phyloP scores from a whole-genome alignment of 2,797 vertebrate genomes.

The Perdix hodgsoniae region DNA sequence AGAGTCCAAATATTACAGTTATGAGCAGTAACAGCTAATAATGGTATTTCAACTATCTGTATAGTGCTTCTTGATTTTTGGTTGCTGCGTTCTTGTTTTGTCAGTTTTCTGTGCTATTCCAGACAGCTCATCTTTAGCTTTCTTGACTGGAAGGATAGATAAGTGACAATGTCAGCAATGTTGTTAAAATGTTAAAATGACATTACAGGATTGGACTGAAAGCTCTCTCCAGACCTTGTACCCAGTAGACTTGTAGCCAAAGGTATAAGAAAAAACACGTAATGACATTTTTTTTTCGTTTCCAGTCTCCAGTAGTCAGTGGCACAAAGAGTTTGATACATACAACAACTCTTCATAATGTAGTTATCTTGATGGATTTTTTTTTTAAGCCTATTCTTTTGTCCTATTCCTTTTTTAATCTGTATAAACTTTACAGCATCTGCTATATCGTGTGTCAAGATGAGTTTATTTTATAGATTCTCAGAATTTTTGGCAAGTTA shows the following conservation, averaged over 20 bases:
- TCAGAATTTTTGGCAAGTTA: neutral
- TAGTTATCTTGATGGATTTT: neutral
- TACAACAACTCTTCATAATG: neutral
- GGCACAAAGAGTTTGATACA: neutral
- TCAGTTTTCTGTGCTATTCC: neutral
- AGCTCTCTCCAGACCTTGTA: neutral
- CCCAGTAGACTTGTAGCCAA: neutral
- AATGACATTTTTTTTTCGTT: neutral
- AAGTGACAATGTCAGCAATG: neutral
- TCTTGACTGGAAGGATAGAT: neutral
- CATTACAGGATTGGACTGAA: neutral
- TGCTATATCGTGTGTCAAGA: accelerated
- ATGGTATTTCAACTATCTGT: slow-evolving; percentile 5
- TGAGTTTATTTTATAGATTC: neutral
- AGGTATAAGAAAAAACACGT: neutral
- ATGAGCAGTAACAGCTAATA: neutral
- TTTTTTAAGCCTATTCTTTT: neutral
- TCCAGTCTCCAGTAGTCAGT: neutral
- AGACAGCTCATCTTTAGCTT: neutral
- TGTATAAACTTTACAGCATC: neutral
- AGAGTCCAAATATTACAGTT: slow-evolving; percentile 7
- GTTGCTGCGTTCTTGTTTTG: neutral
- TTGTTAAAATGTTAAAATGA: neutral
- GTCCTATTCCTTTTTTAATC: neutral
- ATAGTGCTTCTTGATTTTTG: neutral